Base-by-base conservation (phyloP, 2,888 invertebrate species). In the Sesamia inferens region DNA sequence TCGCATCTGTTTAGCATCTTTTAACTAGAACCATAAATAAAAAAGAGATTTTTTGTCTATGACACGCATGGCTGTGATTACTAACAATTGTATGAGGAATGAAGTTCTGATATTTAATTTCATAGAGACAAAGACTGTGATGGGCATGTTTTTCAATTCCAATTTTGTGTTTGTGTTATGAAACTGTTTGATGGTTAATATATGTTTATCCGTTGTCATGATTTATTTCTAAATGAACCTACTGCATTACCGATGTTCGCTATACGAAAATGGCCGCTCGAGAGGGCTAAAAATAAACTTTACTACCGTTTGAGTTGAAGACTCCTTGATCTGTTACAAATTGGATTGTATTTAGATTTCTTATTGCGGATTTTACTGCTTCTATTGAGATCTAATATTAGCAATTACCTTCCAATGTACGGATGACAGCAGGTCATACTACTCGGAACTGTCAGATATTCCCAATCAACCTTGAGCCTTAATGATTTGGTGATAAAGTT, bases 1-100 rank as follows among this genome's bases (percentile, higher is more conserved):
- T 91, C 90, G 89, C 89, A 88, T 91, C 88, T 90, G 86, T 73
- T 82, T 44, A 81, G 76, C 81, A 78, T 71, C 74, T 86, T 86
- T 83, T 87, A 84, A 86, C 83, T 83, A 42, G 65, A 81, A 81
- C 76, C 83, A 83, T 83, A 74, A 82, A 79, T 22, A 81, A 70
- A 61, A 81, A 73, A 65, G 78, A n/a, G 68, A 61, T 22, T 76
- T 68, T 76, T 85, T 83, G 88, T 92, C 89, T 91, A 88, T 88
- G 88, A 88, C 89, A 90, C 90, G 95, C 95, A 94, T 93, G 93
- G 83, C 90, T 90, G 92, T 94, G 90, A 87, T 57, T 84, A 91
- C 93, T 94, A 94, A 94, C 92, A 90, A 47, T 70, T 76, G 90
- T 87, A 87, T 88, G 87, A 73, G 77, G 89, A 87, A 88, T 88